Evolutionary conservation across 2,888 invertebrate species (phyloP).

Genomic region (Chrysodeixis includens): DNA sequence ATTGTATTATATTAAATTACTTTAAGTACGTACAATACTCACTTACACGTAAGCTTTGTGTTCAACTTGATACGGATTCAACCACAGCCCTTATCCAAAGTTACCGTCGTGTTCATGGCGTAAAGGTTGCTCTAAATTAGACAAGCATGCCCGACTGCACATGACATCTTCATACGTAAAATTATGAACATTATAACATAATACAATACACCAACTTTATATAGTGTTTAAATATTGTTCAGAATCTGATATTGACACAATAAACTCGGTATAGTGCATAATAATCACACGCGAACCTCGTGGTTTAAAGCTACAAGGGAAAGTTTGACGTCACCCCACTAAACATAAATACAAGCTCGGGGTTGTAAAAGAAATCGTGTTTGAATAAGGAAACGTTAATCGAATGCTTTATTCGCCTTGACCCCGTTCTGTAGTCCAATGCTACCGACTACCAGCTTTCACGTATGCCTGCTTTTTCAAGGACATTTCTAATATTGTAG

Average conservation of each 20-base stretch:
- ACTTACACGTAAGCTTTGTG: not conserved
- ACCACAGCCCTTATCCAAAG: conserved; percentile 2
- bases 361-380: conserved; percentile 60
- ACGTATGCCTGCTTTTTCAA: conserved; percentile 60
- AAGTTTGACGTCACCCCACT: conserved; percentile 54
- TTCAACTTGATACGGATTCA: not conserved
- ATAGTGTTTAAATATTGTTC: not conserved
- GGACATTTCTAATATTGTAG: conserved; percentile 49
- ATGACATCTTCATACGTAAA: not conserved
- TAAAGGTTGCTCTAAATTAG: not conserved
- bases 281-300: conserved; percentile 33
- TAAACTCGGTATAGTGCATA: conserved; percentile 35
- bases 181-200: not conserved
- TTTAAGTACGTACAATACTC: not conserved
- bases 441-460: conserved; percentile 57
- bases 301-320: conserved; percentile 31
- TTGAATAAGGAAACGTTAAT: conserved; percentile 63
- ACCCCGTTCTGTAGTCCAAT: conserved; percentile 62
- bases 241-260: not conserved
- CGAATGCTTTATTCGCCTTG: conserved; percentile 63
- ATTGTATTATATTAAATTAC: not conserved
- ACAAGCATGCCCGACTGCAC: not conserved
- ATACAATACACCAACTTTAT: too few relatives aligned
- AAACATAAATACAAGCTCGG: conserved; percentile 55
- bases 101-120: not conserved